Conservation (phyloP, 2,113 vertebrate genomes). For the Pipra filicauda region DNA sequence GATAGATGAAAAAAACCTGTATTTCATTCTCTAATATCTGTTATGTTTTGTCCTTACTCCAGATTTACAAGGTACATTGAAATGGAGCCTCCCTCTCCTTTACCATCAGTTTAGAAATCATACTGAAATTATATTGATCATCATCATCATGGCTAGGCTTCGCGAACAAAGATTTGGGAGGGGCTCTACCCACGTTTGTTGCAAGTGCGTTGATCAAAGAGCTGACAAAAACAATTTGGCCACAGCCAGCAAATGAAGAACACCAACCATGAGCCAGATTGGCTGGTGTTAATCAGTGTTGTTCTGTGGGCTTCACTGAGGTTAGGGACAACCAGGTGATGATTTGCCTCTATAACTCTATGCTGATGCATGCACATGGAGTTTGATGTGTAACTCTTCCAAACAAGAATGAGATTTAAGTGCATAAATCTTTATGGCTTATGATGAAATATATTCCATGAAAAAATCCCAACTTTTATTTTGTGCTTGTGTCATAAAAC, state of each 20-base stretch:
- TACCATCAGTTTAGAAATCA: background rate
- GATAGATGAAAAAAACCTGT: background rate
- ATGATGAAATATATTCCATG: slow-evolving; percentile 23
- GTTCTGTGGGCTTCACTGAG: background rate
- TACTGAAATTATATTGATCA: background rate
- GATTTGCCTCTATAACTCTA: background rate
- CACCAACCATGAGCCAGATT: background rate
- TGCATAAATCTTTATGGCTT: background rate
- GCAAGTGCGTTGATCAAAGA: background rate
- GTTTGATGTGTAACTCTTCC: background rate
- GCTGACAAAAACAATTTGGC: background rate
- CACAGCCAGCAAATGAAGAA: background rate
- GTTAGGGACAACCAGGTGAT: background rate
- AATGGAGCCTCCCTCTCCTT: background rate
- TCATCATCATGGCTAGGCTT: too few relatives aligned
- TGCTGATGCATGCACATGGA: background rate
- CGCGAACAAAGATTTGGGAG: too few relatives aligned
- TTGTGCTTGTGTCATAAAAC: slow-evolving; percentile 49
- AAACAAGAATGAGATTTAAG: background rate
- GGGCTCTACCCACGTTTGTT: too few relatives aligned
- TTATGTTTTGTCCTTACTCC: background rate
- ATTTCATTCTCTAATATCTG: background rate
- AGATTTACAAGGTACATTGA: background rate
- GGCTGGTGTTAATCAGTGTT: background rate
- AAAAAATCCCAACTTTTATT: slow-evolving; percentile 12